A percentile compares a stretch with the other conserved stretches of the same genome.
These are phyloP conservation scores for Platyscapa corneri DNA, from an alignment of 1,140 invertebrate genomes.

Conservation along the genomic window DNA sequence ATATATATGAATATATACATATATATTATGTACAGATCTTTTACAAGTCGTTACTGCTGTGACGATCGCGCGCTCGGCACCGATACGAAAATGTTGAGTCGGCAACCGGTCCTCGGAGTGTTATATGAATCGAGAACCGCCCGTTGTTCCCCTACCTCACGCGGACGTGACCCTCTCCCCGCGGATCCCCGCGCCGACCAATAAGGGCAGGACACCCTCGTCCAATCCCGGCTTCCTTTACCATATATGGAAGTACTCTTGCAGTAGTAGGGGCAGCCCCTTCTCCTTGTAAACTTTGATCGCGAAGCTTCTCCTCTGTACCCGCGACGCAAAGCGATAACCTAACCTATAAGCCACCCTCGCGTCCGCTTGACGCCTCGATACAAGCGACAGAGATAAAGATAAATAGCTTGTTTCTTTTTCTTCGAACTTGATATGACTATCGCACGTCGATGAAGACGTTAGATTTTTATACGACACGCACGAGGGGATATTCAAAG, in stretches of 20 bases:
- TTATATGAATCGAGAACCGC: constrained; percentile 66
- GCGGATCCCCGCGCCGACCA: constrained; percentile 60
- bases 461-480: constrained; percentile 26
- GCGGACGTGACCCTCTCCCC: background rate
- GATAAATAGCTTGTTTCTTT: constrained; percentile 50
- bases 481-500: background rate
- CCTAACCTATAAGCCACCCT: constrained; percentile 15
- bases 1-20: constrained; percentile 39
- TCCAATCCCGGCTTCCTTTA: constrained; percentile 75
- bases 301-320: background rate
- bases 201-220: constrained; percentile 69
- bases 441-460: constrained; percentile 71
- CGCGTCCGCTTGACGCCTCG: constrained; percentile 25
- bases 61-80: constrained; percentile 58
- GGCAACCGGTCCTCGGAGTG: constrained; percentile 64
- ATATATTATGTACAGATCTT: constrained; percentile 49
- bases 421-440: constrained; percentile 75
- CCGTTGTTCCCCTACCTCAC: constrained; percentile 59
- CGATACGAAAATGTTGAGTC: constrained; percentile 67
- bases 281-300: background rate
- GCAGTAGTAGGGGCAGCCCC: constrained; percentile 60
- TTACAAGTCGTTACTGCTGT: background rate
- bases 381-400: background rate
- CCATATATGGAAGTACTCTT: constrained; percentile 75
- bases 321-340: constrained; percentile 17